Evolutionary conservation across 2,113 vertebrate species (phyloP), one percentile per base, ranked within the genome.

Genomic region (Sapayoa aenigma): DNA sequence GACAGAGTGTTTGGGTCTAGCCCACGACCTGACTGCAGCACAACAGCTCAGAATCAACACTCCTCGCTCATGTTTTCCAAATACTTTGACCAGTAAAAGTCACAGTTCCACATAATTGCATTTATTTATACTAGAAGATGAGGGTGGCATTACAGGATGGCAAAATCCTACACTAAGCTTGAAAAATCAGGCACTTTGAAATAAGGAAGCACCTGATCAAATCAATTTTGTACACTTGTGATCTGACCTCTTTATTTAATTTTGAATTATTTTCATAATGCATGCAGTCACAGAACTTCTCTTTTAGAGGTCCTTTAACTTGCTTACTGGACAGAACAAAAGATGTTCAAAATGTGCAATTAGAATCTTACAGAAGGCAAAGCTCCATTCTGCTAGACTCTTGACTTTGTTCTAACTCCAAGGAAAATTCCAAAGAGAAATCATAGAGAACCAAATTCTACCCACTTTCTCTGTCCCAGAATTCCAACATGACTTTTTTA

Each of bases 111-210:
- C 7, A 19, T 16, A 84, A 76, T 9, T 56, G 23, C 31, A 67
- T 67, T 88, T 56, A 66, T 74, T 88, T 73, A 69, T 24, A 44
- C 27, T 11, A 44, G 37, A 80, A 69, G 41, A 41, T 27, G 5
- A 3, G 6, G 15, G 20, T 63, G 21, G 19, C 35, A 60, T 49
- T 68, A 42, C 14, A 75, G 35, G 58, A 68, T 35, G 22, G 37
- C 50, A 93, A 81, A 84, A 74, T 58, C 12, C 69, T 52, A 20
- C 31, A 59, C 24, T 41, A 56, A 81, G 50, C 52, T 41, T 91
- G 31, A 58, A 22, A 78, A 78, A 23, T 81, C 77, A 91, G 84
- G 60, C n/a, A 78, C 28, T 66, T 59, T 91, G 65, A 84, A 87
- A 74, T n/a, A 7, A 3, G 21, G 13, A 87, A 84, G 42, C 21